Base-by-base conservation (phyloP, 2,888 invertebrate species). In the Ditula angustiorana region DNA sequence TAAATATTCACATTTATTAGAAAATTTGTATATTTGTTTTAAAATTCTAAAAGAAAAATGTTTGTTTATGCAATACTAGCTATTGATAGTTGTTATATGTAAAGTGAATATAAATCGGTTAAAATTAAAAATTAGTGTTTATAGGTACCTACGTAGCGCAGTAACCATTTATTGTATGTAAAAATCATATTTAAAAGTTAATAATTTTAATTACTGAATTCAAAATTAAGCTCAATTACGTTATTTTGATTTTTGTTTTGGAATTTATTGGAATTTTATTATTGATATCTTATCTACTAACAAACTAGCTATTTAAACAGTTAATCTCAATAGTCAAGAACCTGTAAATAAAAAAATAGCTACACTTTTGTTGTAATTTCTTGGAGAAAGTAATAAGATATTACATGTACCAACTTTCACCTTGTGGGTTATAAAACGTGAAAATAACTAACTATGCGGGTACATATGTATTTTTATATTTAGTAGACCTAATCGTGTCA, bases 401-500 rank as follows among this genome's bases (percentile, higher is more conserved):
- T n/a, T n/a, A n/a, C n/a, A n/a, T n/a, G n/a, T 33, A 33, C 5
- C 10, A n/a, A 33, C 13, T 33, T n/a, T 5, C 13, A n/a, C n/a
- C 13, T 7, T 16, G 4, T 7, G 35, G 13, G 5, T 37, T 37
- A 7, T 13, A 16, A 37, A 37, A 13, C 13, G 1, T 35, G 13
- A 35, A 35, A 33, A 33, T 33, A 33, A 13, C n/a, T 26, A 47
- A 10, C 24, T 26, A 16, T 2, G 23, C 26, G 10, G 49, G 26
- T 26, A 28, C 35, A 68, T 71, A n/a, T n/a, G n/a, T n/a, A 69
- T 72, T 72, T 69, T 70, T 70, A 62, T 69, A 70, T 64, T 62
- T 49, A 68, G 55, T 23, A 13, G n/a, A 19, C 24, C 35, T 23
- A 23, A 46, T 5, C n/a, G 23, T 28, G 19, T 57, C 33, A 26